Evolutionary conservation across 2,113 vertebrate genomes (phyloP).

Genomic region (Ameiurus melas): DNA sequence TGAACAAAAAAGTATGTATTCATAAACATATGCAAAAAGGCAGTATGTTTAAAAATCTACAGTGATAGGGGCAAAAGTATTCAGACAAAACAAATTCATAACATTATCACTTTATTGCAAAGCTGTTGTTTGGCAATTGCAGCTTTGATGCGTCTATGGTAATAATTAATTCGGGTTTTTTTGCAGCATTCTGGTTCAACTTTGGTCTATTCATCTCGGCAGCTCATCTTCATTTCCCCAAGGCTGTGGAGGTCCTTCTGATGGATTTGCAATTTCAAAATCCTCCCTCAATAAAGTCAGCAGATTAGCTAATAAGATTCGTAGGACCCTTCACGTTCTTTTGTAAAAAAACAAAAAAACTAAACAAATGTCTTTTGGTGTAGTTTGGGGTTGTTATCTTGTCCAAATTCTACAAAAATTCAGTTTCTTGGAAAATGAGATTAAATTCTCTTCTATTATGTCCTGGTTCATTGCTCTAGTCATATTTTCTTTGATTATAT

Average conservation of each 20-base stretch:
- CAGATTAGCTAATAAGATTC: too few relatives aligned
- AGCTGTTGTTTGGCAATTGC: not conserved
- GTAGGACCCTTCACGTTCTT: too few relatives aligned
- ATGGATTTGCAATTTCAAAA: not conserved
- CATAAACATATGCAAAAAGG: not conserved
- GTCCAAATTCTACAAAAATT: not conserved
- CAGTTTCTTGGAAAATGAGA: not conserved
- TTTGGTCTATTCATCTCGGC: too few relatives aligned
- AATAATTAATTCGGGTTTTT: not conserved
- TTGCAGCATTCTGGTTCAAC: too few relatives aligned
- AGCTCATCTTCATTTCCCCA: not conserved
- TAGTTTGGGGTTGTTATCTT: not conserved
- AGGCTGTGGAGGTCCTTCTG: not conserved
- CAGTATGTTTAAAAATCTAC: not conserved
- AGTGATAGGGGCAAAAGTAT: not conserved
- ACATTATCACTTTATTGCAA: not conserved
- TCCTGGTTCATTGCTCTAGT: not conserved
- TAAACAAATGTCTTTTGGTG: too few relatives aligned
- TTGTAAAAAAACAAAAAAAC: too few relatives aligned
- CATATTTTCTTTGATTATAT: not conserved
- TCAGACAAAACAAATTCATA: not conserved
- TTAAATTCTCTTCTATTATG: not conserved
- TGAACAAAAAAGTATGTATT: not conserved
- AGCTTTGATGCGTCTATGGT: not conserved
- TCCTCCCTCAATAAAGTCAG: not conserved